Percentiles rank a stretch among this genome's conserved stretches.
phyloP scores from a whole-genome alignment of 2,113 vertebrate genomes.

The Gavia stellata region DNA sequence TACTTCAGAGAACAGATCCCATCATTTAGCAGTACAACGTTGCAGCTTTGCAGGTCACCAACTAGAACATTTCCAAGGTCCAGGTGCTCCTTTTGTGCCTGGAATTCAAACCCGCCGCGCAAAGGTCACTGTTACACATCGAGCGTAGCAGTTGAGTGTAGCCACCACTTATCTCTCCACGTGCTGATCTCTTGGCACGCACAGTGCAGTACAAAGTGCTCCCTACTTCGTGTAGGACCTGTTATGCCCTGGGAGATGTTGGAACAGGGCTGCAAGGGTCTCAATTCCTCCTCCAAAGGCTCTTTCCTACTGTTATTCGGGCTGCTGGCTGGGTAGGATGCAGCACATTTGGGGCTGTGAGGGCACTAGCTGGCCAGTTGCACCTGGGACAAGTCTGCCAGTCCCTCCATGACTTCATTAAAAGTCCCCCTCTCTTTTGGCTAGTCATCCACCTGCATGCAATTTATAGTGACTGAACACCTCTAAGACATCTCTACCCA shows the following conservation, averaged over 20 bases:
- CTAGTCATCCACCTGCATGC: not conserved
- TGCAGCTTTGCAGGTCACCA: slow-evolving; percentile 69
- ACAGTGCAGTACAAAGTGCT: not conserved
- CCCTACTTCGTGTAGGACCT: not conserved
- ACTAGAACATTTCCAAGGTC: slow-evolving; percentile 81
- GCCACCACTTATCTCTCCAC: not conserved
- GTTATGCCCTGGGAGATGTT: not conserved
- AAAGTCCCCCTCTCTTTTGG: not conserved
- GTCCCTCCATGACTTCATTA: not conserved
- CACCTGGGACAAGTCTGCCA: not conserved
- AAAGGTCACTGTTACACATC: not conserved
- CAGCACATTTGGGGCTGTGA: not conserved
- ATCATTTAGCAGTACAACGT: slow-evolving; percentile 80
- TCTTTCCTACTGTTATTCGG: not conserved
- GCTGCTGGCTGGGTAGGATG: not conserved
- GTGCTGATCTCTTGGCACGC: not conserved
- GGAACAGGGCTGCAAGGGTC: not conserved
- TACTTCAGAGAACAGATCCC: slow-evolving; percentile 81
- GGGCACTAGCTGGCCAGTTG: not conserved
- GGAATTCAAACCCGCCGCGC: not conserved
- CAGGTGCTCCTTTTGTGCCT: slow-evolving; percentile 76
- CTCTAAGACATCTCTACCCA: not conserved
- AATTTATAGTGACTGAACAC: not conserved
- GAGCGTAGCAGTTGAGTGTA: not conserved
- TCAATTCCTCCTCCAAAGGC: not conserved